Conservation (phyloP, 2,113 vertebrate genomes). For the Xiphophorus maculatus region DNA sequence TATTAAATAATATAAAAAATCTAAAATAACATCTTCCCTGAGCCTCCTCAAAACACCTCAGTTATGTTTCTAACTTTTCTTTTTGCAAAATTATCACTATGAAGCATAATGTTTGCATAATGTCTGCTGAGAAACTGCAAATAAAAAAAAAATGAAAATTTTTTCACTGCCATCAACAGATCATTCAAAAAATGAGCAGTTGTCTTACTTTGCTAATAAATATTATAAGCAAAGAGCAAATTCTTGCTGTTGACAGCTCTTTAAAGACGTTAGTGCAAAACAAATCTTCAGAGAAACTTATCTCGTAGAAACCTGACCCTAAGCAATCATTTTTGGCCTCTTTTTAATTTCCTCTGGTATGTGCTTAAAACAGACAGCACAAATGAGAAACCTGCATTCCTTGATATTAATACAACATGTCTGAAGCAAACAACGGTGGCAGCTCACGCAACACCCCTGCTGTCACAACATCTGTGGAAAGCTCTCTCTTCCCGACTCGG, state of each 20-base stretch:
- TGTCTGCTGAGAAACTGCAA: not conserved
- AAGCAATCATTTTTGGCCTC: not conserved
- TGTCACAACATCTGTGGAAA: conserved; percentile 22
- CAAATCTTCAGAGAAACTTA: not conserved
- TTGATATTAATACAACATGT: conserved; percentile 23
- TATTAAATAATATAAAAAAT: not conserved
- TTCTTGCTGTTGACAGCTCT: not conserved
- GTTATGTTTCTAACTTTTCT: not conserved
- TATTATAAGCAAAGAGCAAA: not conserved
- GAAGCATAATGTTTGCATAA: not conserved
- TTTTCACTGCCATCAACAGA: not conserved
- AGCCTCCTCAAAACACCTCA: too few relatives aligned
- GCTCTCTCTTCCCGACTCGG: conserved; percentile 14
- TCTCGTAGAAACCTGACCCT: not conserved
- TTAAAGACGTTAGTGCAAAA: not conserved
- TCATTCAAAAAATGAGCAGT: not conserved
- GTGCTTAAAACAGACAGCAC: conserved; percentile 12
- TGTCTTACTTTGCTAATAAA: not conserved
- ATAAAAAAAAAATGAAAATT: not conserved
- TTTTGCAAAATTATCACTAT: conserved; percentile 3
- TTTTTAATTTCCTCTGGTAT: not conserved
- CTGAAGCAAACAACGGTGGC: conserved; percentile 45
- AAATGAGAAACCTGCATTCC: conserved; percentile 36
- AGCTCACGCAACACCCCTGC: conserved; percentile 31
- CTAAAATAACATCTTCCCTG: not conserved